phyloP scores from a whole-genome alignment of 2,888 invertebrate genomes.

The Drosophila borborema region DNA sequence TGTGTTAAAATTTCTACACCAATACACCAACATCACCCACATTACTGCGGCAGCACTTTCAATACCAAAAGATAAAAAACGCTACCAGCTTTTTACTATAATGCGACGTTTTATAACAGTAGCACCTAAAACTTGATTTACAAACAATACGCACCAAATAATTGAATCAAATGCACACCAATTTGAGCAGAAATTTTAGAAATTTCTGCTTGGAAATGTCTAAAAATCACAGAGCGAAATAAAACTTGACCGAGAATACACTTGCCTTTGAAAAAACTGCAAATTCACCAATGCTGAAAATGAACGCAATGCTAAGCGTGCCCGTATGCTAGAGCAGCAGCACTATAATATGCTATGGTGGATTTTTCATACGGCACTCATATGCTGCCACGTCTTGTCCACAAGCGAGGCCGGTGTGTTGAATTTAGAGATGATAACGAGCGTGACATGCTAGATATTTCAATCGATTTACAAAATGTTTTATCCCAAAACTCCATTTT shows the following conservation, averaged over 20 bases:
- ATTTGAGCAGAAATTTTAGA: slow-evolving; percentile 73
- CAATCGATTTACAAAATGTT: slow-evolving; percentile 72
- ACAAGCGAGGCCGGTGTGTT: slow-evolving; percentile 65
- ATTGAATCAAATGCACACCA: slow-evolving; percentile 67
- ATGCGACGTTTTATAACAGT: slow-evolving; percentile 24
- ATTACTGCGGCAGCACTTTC: slow-evolving; percentile 56
- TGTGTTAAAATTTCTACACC: slow-evolving; percentile 56
- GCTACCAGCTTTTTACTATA: slow-evolving; percentile 48
- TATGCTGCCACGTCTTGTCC: slow-evolving; percentile 82
- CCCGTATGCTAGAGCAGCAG: slow-evolving; percentile 46
- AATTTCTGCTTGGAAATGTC: slow-evolving; percentile 80
- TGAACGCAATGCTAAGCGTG: slow-evolving; percentile 32
- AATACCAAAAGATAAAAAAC: slow-evolving; percentile 37
- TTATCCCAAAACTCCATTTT: slow-evolving; percentile 84
- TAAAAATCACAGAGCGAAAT: slow-evolving; percentile 81
- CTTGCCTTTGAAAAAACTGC: slow-evolving; percentile 79
- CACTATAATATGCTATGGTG: slow-evolving; percentile 30
- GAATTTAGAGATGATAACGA: slow-evolving; percentile 58
- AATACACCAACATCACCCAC: slow-evolving; percentile 59
- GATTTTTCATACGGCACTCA: slow-evolving; percentile 40
- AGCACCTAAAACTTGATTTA: slow-evolving; percentile 33
- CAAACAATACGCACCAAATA: slow-evolving; percentile 78
- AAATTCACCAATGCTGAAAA: slow-evolving; percentile 68
- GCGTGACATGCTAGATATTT: slow-evolving; percentile 19
- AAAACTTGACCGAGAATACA: slow-evolving; percentile 78